A percentile compares a stretch with the other conserved stretches of the same genome.
These are phyloP conservation scores for Salvator merianae DNA, from an alignment of 2,113 vertebrate species.

Conservation along the genomic window DNA sequence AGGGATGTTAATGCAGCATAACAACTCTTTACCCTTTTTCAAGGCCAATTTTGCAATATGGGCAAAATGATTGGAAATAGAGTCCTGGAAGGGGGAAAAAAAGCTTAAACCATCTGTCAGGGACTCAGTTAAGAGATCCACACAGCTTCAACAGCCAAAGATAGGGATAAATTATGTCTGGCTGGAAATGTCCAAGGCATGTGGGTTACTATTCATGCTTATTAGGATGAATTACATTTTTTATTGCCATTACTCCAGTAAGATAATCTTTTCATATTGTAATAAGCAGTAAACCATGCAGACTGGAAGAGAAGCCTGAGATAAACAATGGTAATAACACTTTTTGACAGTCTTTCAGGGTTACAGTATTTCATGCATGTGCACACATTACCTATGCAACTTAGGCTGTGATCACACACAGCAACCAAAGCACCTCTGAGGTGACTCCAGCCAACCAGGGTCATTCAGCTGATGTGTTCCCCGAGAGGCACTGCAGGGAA, in stretches of 20 bases:
- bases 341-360: constrained; percentile 6
- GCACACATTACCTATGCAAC: neutral
- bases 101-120: constrained; percentile 84
- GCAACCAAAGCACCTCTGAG: too few relatives aligned
- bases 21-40: constrained; percentile 81
- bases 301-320: constrained; percentile 47
- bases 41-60: constrained; percentile 84
- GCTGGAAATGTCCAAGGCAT: constrained; percentile 73
- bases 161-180: constrained; percentile 79
- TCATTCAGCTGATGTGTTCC: too few relatives aligned
- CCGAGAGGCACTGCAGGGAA: too few relatives aligned
- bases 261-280: constrained; percentile 67
- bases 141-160: constrained; percentile 77
- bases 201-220: constrained; percentile 72
- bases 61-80: constrained; percentile 79
- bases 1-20: constrained; percentile 76
- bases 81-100: constrained; percentile 62
- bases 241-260: constrained; percentile 70
- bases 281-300: constrained; percentile 56
- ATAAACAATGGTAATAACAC: constrained; percentile 44
- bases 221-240: constrained; percentile 74
- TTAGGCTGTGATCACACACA: too few relatives aligned
- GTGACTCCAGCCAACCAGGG: too few relatives aligned
- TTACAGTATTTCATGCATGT: constrained; percentile 2
- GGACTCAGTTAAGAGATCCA: constrained; percentile 80